phyloP scores from a whole-genome alignment of 2,113 vertebrate species.

The Felis catus region DNA sequence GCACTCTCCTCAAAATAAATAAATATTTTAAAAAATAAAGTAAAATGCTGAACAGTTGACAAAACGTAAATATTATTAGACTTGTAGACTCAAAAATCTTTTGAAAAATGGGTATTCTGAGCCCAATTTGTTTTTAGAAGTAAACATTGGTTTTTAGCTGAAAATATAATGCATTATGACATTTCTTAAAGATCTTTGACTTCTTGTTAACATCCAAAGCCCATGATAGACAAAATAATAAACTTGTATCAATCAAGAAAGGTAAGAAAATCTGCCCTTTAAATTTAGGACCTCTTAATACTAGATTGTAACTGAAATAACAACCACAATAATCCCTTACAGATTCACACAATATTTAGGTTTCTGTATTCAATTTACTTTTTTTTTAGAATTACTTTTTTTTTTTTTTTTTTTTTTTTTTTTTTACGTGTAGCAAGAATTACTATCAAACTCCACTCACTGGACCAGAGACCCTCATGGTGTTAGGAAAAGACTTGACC shows the following conservation, averaged over 20 bases:
- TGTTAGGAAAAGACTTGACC: too few relatives aligned
- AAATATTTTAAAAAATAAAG: too few relatives aligned
- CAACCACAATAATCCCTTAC: neutral
- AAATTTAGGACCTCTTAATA: neutral
- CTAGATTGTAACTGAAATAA: neutral
- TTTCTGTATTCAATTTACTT: neutral
- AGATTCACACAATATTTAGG: neutral
- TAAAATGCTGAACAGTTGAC: neutral
- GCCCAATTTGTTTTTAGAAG: slow-evolving; percentile 8
- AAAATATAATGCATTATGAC: neutral
- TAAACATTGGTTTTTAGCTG: neutral
- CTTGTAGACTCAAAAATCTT: neutral
- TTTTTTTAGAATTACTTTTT: neutral
- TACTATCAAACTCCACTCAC: too few relatives aligned
- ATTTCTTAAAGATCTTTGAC: neutral
- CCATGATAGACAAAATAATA: neutral
- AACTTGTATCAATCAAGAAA: neutral
- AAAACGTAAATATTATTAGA: neutral
- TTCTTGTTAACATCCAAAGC: neutral
- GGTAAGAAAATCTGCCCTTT: neutral
- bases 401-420: too few relatives aligned
- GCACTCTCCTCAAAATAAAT: too few relatives aligned
- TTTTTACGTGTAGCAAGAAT: too few relatives aligned
- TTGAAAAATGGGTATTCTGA: neutral
- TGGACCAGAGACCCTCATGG: too few relatives aligned